Percentiles rank a stretch among this genome's conserved stretches.
phyloP scores from a whole-genome alignment of 2,113 vertebrate species.

The Orycteropus afer region DNA sequence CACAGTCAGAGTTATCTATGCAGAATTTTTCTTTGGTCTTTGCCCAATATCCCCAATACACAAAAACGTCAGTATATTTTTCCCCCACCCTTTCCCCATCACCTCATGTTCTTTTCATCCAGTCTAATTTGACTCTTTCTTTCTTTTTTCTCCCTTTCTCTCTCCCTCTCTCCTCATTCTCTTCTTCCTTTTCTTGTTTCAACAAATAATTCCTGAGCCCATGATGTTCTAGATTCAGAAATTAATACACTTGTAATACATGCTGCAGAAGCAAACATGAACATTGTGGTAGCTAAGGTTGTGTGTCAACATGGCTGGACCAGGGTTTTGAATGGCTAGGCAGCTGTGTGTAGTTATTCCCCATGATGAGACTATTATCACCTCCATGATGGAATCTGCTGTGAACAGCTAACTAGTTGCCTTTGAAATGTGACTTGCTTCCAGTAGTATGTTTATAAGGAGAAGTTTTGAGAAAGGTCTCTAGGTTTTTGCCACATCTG shows the following conservation, averaged over 20 bases:
- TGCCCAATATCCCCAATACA: not conserved
- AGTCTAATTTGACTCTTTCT: not conserved
- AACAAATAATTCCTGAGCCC: not conserved
- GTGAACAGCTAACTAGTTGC: no score
- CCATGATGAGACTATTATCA: no score
- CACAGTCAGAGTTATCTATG: conserved; percentile 36
- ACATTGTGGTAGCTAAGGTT: no score
- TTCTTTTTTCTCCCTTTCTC: not conserved
- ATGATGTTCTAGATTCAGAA: not conserved
- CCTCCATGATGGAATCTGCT: no score
- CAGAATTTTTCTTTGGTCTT: conserved; percentile 47
- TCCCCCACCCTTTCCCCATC: not conserved
- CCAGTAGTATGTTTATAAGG: no score
- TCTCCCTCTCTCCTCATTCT: not conserved
- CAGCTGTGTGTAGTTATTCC: no score
- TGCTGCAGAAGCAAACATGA: not conserved
- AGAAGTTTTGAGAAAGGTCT: no score
- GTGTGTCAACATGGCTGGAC: no score
- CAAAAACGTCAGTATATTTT: not conserved
- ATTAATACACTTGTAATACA: not conserved
- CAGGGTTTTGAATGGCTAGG: no score
- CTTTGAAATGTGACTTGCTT: no score
- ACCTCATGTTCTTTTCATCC: not conserved
- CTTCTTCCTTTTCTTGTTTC: not conserved
- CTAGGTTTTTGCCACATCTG: no score